These are phyloP conservation scores for Herminia tarsipennalis DNA, from an alignment of 2,888 invertebrate genomes.

Conservation along the genomic window DNA sequence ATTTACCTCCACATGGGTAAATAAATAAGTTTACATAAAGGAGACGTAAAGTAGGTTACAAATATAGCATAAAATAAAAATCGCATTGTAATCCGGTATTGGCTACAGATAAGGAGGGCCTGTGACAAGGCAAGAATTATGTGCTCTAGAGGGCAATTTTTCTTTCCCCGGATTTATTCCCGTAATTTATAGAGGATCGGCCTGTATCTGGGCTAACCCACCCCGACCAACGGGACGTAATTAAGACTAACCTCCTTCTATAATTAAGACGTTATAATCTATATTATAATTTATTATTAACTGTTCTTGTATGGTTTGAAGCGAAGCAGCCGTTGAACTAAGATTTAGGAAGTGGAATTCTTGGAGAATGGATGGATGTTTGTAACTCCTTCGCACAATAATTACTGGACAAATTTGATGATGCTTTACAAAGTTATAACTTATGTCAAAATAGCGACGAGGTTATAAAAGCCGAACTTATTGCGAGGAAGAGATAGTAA, in stretches of 20 bases:
- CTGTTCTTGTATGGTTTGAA: background rate
- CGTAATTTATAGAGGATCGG: constrained; percentile 85
- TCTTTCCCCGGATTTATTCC: constrained; percentile 85
- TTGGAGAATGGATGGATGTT: too few species aligned
- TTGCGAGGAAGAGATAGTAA: too few species aligned
- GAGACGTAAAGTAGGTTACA: constrained; percentile 51
- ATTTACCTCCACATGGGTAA: constrained; percentile 21
- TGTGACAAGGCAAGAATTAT: constrained; percentile 86
- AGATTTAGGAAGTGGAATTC: too few species aligned
- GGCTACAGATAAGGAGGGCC: constrained; percentile 84
- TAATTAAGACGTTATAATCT: constrained; percentile 61
- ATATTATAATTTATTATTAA: constrained; percentile 15
- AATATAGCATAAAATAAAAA: constrained; percentile 83
- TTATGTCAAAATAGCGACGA: too few species aligned
- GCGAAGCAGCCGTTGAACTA: too few species aligned
- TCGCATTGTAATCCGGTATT: constrained; percentile 86
- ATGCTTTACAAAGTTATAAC: too few species aligned
- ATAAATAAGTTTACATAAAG: constrained; percentile 40
- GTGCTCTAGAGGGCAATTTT: constrained; percentile 86
- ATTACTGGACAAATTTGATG: too few species aligned
- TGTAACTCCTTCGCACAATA: too few species aligned
- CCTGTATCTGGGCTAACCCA: constrained; percentile 84
- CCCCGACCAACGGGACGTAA: constrained; percentile 68
- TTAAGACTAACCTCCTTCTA: constrained; percentile 73
- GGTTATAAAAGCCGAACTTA: too few species aligned